Conservation (phyloP, 2,888 invertebrate genomes). For the Lasioglossum malachurum region DNA sequence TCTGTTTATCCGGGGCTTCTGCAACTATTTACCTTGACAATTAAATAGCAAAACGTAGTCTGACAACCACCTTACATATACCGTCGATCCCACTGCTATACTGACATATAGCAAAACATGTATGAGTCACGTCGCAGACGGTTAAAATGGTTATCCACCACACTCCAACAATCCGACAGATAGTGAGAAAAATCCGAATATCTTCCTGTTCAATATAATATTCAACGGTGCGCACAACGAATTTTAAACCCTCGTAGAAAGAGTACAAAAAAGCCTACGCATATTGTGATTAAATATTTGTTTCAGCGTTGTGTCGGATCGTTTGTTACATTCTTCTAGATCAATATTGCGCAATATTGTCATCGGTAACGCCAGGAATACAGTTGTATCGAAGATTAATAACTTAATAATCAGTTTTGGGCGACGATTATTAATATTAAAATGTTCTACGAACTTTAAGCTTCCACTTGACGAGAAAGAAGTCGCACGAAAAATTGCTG, state of each 20-base stretch:
- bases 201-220: not conserved
- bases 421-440: not conserved
- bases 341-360: not conserved
- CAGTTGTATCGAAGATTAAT: not conserved
- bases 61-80: constrained; percentile 33
- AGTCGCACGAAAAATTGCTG: not conserved
- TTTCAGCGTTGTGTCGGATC: not conserved
- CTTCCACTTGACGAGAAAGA: not conserved
- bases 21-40: constrained; percentile 17
- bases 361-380: not conserved
- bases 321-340: not conserved
- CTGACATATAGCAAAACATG: constrained; percentile 14
- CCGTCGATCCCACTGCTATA: not conserved
- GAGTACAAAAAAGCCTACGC: not conserved
- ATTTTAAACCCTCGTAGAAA: not conserved
- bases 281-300: not conserved
- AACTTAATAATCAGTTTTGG: not conserved
- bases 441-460: not conserved
- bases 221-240: not conserved
- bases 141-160: not conserved
- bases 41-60: constrained; percentile 12
- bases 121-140: not conserved
- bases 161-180: not conserved
- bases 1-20: not conserved
- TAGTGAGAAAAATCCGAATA: not conserved